These are phyloP conservation scores for Lepidonotus clava DNA, from an alignment of 2,888 invertebrate genomes.

Conservation along the genomic window DNA sequence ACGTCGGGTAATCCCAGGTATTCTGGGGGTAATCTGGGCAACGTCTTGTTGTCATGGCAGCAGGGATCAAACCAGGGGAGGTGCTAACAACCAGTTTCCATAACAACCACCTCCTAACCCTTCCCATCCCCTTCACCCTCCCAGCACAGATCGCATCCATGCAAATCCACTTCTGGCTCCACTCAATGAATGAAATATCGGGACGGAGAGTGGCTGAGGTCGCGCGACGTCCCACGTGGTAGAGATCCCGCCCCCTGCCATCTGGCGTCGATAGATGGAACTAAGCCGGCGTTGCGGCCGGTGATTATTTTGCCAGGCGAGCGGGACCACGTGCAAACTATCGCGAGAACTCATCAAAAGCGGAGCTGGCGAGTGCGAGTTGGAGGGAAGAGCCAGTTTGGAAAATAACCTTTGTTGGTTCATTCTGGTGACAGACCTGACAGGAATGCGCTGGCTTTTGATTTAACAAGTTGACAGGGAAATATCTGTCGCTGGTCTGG, in stretches of 20 bases:
- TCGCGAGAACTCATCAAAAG: slow-evolving; percentile 4
- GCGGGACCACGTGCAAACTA: slow-evolving; percentile 31
- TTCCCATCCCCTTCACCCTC: neutral
- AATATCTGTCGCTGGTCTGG: neutral
- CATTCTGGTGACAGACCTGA: neutral
- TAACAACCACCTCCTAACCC: slow-evolving; percentile 22
- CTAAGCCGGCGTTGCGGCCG: neutral
- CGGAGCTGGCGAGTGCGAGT: neutral
- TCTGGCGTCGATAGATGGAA: slow-evolving; percentile 17
- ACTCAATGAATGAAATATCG: neutral
- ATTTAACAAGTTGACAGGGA: neutral
- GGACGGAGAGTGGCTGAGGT: neutral
- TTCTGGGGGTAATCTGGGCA: neutral
- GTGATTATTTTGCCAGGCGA: slow-evolving; percentile 41
- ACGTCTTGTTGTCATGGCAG: neutral
- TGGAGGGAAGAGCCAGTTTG: neutral
- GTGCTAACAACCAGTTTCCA: slow-evolving; percentile 12
- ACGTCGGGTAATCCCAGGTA: neutral
- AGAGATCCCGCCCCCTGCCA: neutral
- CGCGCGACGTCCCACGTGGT: slow-evolving; percentile 12
- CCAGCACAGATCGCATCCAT: too few species aligned
- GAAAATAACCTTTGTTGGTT: slow-evolving; percentile 13
- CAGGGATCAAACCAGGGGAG: neutral
- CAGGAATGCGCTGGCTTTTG: slow-evolving; percentile 30
- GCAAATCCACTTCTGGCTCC: neutral